Evolutionary conservation across 1,140 invertebrate species (phyloP), one percentile per base, ranked within the genome.

Genomic region (Caerostris extrusa): DNA sequence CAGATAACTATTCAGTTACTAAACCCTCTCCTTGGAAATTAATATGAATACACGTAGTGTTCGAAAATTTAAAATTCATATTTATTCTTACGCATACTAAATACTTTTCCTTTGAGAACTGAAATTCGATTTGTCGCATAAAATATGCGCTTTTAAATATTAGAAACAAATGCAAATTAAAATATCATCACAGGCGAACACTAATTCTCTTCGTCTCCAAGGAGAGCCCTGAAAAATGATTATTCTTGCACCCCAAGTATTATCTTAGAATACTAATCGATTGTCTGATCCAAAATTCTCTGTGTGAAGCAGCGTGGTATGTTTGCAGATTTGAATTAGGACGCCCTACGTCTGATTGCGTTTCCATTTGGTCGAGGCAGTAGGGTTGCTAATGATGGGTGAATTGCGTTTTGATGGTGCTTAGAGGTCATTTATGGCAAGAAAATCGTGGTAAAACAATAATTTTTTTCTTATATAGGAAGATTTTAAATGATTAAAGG

Each of bases 101-200:
- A 50, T 34, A 14, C 50, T 12, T 50, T 77, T 50, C 34, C 12
- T 5, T 50, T 12, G 71, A 34, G 71, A 50, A 34, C 53, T 77
- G 10, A 34, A 34, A 77, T 50, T 77, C 71, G 53, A 50, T 77
- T 50, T 77, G 10, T 7, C 50, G 10, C 34, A 64, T 10, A 4
- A 17, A 64, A 50, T 50, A 12, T 53, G 71, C 71, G 71, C 71
- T 53, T 77, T 50, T 50, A 77, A 67, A 77, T 50, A 50, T 50
- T 7, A 12, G 71, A 12, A 77, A 77, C 71, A 77, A 53, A 77
- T 77, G 71, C 71, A 77, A 77, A 77, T 77, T 77, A 77, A 77
- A 77, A 77, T 77, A 77, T 77, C 71, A 77, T 34, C 34, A 4
- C 71, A 34, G 34, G 10, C 71, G 34, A 50, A 77, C 71, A 77